Evolutionary conservation across 2,113 vertebrate species (phyloP).

Genomic region (Indicator maculatus): DNA sequence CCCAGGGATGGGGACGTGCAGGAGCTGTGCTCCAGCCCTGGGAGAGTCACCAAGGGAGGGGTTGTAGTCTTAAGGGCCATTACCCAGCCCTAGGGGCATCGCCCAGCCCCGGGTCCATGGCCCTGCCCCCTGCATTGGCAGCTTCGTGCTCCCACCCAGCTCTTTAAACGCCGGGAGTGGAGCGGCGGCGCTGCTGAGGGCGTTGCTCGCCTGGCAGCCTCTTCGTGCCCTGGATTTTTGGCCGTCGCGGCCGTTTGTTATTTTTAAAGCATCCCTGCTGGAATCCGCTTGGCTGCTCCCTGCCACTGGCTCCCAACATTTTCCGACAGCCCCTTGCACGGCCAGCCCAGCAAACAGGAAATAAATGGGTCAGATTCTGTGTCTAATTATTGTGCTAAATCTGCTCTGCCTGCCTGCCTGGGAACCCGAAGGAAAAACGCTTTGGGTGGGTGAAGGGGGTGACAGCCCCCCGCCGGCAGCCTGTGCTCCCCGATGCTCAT

Average conservation of each 20-base stretch:
- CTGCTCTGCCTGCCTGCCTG: conserved; percentile 51
- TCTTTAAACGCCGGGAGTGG: not conserved
- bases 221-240: conserved; percentile 65
- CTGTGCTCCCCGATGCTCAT: not conserved
- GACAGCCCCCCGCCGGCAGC: not conserved
- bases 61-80: not conserved
- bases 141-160: not conserved
- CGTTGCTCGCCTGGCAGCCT: conserved; percentile 59
- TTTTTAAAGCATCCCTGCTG: conserved; percentile 72
- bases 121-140: not conserved
- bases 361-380: conserved; percentile 70
- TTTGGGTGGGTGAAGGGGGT: not conserved
- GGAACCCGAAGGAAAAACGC: conserved; percentile 30
- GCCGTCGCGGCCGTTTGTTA: conserved; percentile 60
- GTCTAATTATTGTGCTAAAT: conserved; percentile 69
- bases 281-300: conserved; percentile 69
- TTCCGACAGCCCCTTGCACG: conserved; percentile 62
- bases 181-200: conserved; percentile 23
- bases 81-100: not conserved
- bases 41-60: not conserved
- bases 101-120: not conserved
- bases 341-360: conserved; percentile 63
- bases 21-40: not conserved
- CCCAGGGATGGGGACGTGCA: not conserved
- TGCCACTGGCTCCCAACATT: conserved; percentile 61